A percentile compares a stretch with the other conserved stretches of the same genome.
phyloP scores from a whole-genome alignment of 2,888 invertebrate species.

The Leucophenga maculata region DNA sequence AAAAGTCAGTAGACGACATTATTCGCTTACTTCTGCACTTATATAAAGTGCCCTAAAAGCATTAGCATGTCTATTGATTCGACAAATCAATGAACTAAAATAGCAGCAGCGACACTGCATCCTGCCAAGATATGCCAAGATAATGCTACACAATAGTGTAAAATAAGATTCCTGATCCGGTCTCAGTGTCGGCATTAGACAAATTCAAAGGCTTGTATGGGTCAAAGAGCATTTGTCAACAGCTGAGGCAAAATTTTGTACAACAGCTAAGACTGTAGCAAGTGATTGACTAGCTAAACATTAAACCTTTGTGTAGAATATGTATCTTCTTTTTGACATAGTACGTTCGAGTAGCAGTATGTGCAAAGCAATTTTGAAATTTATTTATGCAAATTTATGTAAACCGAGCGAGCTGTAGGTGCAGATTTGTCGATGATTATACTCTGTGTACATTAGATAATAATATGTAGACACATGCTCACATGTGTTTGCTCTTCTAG shows the following conservation, averaged over 20 bases:
- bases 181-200: background rate
- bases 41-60: constrained; percentile 45
- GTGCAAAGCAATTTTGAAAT: background rate
- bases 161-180: background rate
- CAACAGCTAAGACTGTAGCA: constrained; percentile 55
- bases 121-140: background rate
- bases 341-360: background rate
- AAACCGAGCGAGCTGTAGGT: background rate
- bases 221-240: constrained; percentile 50
- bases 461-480: background rate
- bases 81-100: constrained; percentile 3
- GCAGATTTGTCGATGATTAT: no score
- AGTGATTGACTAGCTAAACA: constrained; percentile 57
- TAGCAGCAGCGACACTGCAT: background rate
- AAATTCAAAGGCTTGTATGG: constrained; percentile 14
- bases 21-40: background rate
- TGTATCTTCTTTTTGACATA: constrained; percentile 25
- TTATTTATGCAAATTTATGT: constrained; percentile 3
- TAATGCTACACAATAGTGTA: background rate
- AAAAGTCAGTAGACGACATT: no score
- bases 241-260: constrained; percentile 59
- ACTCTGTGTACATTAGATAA: no score
- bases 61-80: constrained; percentile 43
- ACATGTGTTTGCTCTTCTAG: background rate
- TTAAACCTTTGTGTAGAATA: constrained; percentile 6